Percentiles rank a stretch among this genome's conserved stretches.
Conservation (phyloP, 2,888 invertebrate genomes). For the Drosophila helvetica region DNA sequence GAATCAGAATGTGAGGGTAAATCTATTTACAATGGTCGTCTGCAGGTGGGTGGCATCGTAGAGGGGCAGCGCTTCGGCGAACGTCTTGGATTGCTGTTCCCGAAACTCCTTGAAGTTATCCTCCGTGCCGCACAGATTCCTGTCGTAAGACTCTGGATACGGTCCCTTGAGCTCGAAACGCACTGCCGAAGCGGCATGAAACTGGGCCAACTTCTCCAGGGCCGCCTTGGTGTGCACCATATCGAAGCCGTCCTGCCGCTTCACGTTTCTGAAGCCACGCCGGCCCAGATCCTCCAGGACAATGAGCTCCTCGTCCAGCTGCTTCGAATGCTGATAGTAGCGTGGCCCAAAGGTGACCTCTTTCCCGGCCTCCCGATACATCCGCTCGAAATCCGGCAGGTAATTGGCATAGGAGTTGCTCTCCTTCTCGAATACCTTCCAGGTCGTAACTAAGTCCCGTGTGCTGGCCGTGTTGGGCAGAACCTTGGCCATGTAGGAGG, state of each 20-base stretch:
- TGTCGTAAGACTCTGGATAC: constrained; percentile 65
- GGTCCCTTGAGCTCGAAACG: constrained; percentile 78
- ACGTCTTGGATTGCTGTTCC: constrained; percentile 40
- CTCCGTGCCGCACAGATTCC: constrained; percentile 57
- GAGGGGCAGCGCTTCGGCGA: constrained; percentile 45
- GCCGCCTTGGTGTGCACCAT: constrained; percentile 81
- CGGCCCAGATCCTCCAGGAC: constrained; percentile 79
- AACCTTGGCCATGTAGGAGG: constrained; percentile 72
- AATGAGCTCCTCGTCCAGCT: constrained; percentile 53
- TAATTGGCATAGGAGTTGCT: constrained; percentile 71
- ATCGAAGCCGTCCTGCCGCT: constrained; percentile 80
- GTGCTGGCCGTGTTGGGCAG: constrained; percentile 55
- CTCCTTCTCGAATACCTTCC: constrained; percentile 80
- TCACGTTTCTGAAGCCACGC: constrained; percentile 62
- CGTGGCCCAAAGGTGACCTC: constrained; percentile 67
- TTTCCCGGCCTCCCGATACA: constrained; percentile 63
- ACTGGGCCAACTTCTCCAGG: constrained; percentile 82
- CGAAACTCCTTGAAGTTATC: constrained; percentile 64
- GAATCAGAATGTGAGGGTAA: too few species aligned
- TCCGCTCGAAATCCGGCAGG: constrained; percentile 76
- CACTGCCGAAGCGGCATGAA: constrained; percentile 84
- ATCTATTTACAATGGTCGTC: constrained; percentile 60
- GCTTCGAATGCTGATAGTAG: constrained; percentile 48
- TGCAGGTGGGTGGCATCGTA: constrained; percentile 56
- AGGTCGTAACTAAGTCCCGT: constrained; percentile 57